These are phyloP conservation scores for Oreochromis niloticus DNA, from an alignment of 2,113 vertebrate genomes.

Conservation along the genomic window DNA sequence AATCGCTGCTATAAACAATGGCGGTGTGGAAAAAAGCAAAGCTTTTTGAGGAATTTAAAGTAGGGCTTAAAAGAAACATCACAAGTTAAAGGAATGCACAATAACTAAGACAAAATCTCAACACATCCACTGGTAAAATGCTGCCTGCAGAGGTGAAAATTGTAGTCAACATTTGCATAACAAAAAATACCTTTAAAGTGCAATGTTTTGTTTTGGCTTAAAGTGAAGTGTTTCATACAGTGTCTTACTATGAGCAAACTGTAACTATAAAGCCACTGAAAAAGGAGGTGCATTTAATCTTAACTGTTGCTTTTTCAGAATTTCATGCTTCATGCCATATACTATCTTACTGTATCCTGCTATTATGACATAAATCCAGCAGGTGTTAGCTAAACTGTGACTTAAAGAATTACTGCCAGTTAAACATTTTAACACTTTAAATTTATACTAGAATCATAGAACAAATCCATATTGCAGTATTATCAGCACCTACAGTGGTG, in stretches of 20 bases:
- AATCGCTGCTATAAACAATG: not conserved
- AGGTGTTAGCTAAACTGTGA: not conserved
- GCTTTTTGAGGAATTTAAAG: not conserved
- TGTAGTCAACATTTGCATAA: not conserved
- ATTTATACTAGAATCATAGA: not conserved
- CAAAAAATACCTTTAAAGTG: not conserved
- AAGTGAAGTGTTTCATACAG: not conserved
- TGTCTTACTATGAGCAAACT: not conserved
- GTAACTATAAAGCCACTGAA: not conserved
- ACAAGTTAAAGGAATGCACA: not conserved
- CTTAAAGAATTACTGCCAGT: not conserved
- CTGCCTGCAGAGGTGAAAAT: not conserved
- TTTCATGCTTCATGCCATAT: not conserved
- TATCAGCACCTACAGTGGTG: not conserved
- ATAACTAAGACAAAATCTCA: not conserved
- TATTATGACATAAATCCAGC: not conserved
- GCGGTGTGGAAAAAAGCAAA: not conserved
- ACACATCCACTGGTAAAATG: not conserved
- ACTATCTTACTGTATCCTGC: not conserved
- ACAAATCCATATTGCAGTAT: not conserved
- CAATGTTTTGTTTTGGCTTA: not conserved
- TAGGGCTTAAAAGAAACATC: not conserved
- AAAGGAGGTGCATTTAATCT: not conserved
- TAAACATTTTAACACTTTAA: not conserved
- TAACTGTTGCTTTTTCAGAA: not conserved